Evolutionary conservation across 92 coral and sea anemone species (phyloP).

Genomic region (Meandrina meandrites): DNA sequence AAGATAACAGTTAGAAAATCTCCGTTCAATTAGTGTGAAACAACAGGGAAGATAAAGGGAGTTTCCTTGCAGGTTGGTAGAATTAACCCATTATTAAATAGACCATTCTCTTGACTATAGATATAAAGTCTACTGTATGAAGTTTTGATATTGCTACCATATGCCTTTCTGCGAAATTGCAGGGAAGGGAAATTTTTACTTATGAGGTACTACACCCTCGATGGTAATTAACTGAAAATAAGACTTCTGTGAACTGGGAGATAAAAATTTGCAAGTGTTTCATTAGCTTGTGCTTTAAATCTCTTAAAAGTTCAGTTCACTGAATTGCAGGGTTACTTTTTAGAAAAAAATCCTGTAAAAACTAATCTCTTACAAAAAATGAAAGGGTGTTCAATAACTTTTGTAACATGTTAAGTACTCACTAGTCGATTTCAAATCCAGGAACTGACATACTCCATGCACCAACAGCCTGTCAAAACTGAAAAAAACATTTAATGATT

Average conservation of each 20-base stretch:
- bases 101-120: not conserved
- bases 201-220: not conserved
- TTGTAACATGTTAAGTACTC: constrained; percentile 35
- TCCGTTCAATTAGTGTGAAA: not conserved
- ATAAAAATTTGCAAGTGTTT: too few relatives aligned
- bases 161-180: not conserved
- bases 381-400: not conserved
- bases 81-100: too few relatives aligned
- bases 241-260: not conserved
- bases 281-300: not conserved
- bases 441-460: constrained; percentile 93
- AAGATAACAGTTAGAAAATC: not conserved
- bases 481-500: too few relatives aligned
- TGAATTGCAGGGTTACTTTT: not conserved
- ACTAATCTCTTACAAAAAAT: not conserved
- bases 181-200: not conserved
- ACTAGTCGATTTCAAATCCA: constrained; percentile 82
- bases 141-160: not conserved
- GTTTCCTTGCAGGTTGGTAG: not conserved
- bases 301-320: not conserved
- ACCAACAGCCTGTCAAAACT: constrained; percentile 93
- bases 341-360: not conserved
- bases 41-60: not conserved
- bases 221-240: not conserved
- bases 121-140: not conserved